phyloP scores from a whole-genome alignment of 2,797 vertebrate species.

The Eulemur albifrons region DNA sequence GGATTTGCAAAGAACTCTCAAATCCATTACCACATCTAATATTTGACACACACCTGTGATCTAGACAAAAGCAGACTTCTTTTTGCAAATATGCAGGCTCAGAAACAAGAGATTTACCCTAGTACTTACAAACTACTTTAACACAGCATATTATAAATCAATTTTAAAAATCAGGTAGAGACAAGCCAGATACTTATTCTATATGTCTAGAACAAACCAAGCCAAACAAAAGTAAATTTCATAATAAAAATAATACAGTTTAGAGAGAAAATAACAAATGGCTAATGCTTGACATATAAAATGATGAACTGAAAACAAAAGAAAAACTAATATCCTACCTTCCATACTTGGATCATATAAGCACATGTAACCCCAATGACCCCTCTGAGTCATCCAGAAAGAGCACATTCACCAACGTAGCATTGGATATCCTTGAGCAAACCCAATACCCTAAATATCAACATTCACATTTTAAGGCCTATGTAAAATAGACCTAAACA shows the following conservation, averaged over 20 bases:
- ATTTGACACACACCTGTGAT: neutral
- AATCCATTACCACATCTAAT: neutral
- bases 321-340: neutral
- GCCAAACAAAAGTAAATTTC: neutral
- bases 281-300: neutral
- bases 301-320: neutral
- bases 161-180: slow-evolving; percentile 4
- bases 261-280: neutral
- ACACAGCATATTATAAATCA: neutral
- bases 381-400: neutral
- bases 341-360: neutral
- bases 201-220: neutral
- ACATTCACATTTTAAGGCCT: neutral
- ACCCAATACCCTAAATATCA: neutral
- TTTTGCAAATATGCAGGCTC: neutral
- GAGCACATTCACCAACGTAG: neutral
- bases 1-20: neutral
- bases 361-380: neutral
- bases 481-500: neutral
- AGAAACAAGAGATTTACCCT: neutral
- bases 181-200: neutral
- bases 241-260: slow-evolving; percentile 13
- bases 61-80: neutral
- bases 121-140: neutral
- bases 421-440: neutral